phyloP scores from a whole-genome alignment of 92 coral and sea anemone genomes.

The Blastomussa wellsi region DNA sequence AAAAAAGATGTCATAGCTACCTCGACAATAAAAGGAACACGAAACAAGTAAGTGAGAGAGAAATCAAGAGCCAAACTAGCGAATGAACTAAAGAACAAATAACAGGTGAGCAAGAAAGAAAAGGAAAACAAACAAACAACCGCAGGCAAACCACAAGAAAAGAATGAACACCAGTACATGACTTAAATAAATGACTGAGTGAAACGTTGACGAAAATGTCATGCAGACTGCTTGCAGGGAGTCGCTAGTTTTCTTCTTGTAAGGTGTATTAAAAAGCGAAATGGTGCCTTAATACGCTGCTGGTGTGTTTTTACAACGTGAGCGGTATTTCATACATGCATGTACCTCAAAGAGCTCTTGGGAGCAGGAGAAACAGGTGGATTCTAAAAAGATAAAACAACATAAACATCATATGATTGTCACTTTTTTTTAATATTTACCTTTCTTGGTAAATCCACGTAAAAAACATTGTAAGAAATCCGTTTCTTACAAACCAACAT shows the following conservation, averaged over 20 bases:
- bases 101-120: background rate
- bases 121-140: background rate
- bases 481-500: background rate
- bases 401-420: background rate
- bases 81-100: too few relatives aligned
- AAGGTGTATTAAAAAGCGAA: too few relatives aligned
- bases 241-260: too few relatives aligned
- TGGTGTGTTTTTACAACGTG: too few relatives aligned
- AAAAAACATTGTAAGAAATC: too few relatives aligned
- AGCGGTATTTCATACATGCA: background rate
- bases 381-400: constrained; percentile 1
- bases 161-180: too few relatives aligned
- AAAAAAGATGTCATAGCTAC: background rate
- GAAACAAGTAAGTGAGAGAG: background rate
- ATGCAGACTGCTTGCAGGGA: too few relatives aligned
- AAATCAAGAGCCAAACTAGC: background rate
- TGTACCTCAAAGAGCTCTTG: constrained; percentile 36
- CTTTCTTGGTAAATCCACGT: background rate
- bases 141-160: background rate
- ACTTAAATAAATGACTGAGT: background rate
- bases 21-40: background rate
- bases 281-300: too few relatives aligned
- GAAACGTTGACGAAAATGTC: background rate
- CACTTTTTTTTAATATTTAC: background rate
- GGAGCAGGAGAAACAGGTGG: constrained; percentile 49